Evolutionary conservation across 2,888 invertebrate species (phyloP), one percentile per base, ranked within the genome.

Genomic region (Crioceris asparagi): DNA sequence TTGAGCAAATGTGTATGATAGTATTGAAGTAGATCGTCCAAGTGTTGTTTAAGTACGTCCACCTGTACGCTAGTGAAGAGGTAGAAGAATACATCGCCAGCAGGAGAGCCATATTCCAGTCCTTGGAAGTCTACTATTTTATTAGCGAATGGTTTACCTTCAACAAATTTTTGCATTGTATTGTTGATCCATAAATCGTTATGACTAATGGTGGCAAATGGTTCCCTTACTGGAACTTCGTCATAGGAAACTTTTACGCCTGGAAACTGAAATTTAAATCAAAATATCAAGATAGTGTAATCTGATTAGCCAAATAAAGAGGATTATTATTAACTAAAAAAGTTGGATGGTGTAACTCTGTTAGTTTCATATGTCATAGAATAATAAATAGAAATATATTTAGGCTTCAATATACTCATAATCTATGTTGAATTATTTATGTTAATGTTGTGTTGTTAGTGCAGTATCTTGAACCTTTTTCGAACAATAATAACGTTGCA

Each of bases 151-250:
- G 46, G 38, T 37, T 40, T 46, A 8, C 42, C 45, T 17, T 48
- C 36, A 29, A 38, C 36, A 17, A 64, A 63, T 15, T 29, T 29
- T 15, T 73, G 55, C 64, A 75, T 64, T 4, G 71, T 59, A 44
- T 75, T 75, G 49, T 74, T 75, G 8, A 69, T 66, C 75, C 74
- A 75, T 34, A 70, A 59, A 53, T 75, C 75, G 4, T 60, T 58
- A 43, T 76, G 75, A 2, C 64, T 59, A 10, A 74, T 59, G 0
- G 72, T 67, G 1, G 65, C 65, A 59, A 69, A 75, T 0, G 67
- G 66, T 29, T 68, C 69, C 29, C 35, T 29, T 14, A 29, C 16
- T 6, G 31, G n/a, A n/a, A n/a, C n/a, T 31, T 15, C n/a, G n/a
- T 30, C 14, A 25, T 31, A 26, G 17, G 17, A 32, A 25, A 37